Evolutionary conservation across 1,140 invertebrate species (phyloP).

Genomic region (Tetramorium simillimum): DNA sequence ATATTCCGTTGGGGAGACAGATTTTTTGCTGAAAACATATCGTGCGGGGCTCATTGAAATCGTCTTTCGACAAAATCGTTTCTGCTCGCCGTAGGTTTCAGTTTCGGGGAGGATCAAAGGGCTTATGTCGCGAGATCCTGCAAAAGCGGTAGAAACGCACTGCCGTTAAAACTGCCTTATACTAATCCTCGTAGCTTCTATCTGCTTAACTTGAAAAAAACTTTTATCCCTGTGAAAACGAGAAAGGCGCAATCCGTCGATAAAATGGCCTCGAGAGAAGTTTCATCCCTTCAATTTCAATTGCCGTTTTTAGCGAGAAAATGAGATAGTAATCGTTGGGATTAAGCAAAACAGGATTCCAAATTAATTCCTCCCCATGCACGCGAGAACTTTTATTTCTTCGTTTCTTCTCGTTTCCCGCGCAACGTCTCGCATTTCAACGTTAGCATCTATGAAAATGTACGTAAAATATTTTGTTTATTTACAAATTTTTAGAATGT

Average conservation of each 20-base stretch:
- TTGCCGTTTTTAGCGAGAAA: neutral
- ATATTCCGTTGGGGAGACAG: neutral
- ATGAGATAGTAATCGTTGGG: neutral
- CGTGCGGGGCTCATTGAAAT: neutral
- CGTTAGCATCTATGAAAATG: neutral
- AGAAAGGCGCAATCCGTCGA: neutral
- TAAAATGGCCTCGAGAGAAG: neutral
- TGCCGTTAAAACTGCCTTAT: neutral
- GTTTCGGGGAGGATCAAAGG: constrained; percentile 42
- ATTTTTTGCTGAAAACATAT: constrained; percentile 1
- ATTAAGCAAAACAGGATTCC: neutral
- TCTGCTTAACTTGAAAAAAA: neutral
- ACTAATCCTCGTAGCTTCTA: constrained; percentile 27
- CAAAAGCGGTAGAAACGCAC: constrained; percentile 8
- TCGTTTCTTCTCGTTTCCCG: neutral
- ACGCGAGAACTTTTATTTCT: neutral
- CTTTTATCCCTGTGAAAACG: neutral
- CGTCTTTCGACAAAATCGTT: constrained; percentile 28
- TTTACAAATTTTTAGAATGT: neutral
- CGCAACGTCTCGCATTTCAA: neutral
- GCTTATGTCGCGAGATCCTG: constrained; percentile 41
- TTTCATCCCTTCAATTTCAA: neutral
- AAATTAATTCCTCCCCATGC: neutral
- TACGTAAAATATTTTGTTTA: neutral
- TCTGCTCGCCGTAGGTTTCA: neutral